A percentile compares a stretch with the other conserved stretches of the same genome.
These are phyloP conservation scores for Deilephila elpenor DNA, from an alignment of 2,888 invertebrate species.

Conservation along the genomic window DNA sequence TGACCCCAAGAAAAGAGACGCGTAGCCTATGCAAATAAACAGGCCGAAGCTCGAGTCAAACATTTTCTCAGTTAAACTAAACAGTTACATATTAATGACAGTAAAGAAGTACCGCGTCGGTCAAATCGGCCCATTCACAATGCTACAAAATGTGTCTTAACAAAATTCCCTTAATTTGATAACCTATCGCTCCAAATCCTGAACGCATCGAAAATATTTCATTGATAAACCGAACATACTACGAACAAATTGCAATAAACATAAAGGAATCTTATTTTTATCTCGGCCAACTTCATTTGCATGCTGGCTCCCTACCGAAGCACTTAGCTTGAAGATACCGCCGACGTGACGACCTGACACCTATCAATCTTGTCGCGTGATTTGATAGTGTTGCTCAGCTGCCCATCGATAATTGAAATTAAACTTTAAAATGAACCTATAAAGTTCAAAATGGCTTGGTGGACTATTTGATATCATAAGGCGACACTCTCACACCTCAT, in stretches of 20 bases:
- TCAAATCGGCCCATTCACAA: too few relatives aligned
- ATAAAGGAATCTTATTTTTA: constrained; percentile 9
- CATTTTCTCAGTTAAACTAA: too few relatives aligned
- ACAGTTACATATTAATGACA: too few relatives aligned
- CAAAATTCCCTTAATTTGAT: constrained; percentile 4
- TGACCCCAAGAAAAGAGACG: too few relatives aligned
- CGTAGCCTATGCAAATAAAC: too few relatives aligned
- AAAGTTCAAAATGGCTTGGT: constrained; percentile 29
- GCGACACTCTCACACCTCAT: constrained; percentile 52
- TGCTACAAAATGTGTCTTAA: neutral
- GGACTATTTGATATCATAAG: constrained; percentile 32
- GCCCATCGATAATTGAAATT: constrained; percentile 21
- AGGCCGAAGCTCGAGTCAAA: too few relatives aligned
- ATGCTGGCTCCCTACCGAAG: constrained; percentile 61
- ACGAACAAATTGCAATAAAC: constrained; percentile 11
- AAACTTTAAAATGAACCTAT: neutral
- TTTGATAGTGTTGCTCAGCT: constrained; percentile 51
- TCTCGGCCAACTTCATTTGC: constrained; percentile 52
- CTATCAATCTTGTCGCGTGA: constrained; percentile 67
- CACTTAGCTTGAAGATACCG: constrained; percentile 70
- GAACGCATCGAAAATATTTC: constrained; percentile 9
- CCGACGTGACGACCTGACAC: constrained; percentile 63
- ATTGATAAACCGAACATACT: constrained; percentile 16
- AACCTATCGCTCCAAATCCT: neutral
- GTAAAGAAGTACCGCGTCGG: too few relatives aligned